phyloP scores from a whole-genome alignment of 2,888 invertebrate genomes.

The Malthinus flaveolus region DNA sequence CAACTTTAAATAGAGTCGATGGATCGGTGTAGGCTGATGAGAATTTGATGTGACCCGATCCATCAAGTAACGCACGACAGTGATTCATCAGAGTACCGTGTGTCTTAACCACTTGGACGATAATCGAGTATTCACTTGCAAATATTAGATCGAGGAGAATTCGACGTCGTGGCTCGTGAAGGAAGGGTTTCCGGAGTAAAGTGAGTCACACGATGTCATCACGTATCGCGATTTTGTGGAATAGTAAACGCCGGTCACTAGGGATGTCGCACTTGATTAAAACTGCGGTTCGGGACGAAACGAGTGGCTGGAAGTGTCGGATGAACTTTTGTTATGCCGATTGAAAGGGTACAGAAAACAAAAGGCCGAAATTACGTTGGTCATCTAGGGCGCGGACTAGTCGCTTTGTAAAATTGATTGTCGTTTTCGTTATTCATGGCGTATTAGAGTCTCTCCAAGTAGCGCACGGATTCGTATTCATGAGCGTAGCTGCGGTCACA shows the following conservation, averaged over 20 bases:
- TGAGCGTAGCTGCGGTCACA: conserved; percentile 33
- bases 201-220: conserved; percentile 30
- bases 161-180: conserved; percentile 38
- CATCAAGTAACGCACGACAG: conserved; percentile 49
- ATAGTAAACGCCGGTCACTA: conserved; percentile 20
- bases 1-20: conserved; percentile 39
- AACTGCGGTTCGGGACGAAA: conserved; percentile 37
- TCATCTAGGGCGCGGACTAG: conserved; percentile 45
- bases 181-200: conserved; percentile 43
- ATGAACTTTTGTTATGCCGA: conserved; percentile 45
- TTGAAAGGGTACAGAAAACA: conserved; percentile 52
- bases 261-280: conserved; percentile 48
- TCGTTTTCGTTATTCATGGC: conserved; percentile 53
- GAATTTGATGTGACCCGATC: conserved; percentile 52
- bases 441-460: conserved; percentile 10
- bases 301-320: conserved; percentile 37
- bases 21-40: conserved; percentile 48
- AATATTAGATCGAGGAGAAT: conserved; percentile 51
- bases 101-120: conserved; percentile 40
- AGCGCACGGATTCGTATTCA: conserved; percentile 30
- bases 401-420: conserved; percentile 52
- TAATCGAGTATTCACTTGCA: conserved; percentile 55
- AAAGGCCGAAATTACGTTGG: conserved; percentile 51
- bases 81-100: conserved; percentile 47
- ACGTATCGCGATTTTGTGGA: conserved; percentile 21